Evolutionary conservation across 2,888 invertebrate genomes (phyloP), one percentile per base, ranked within the genome.

Genomic region (Rambutsinella grinnellia): DNA sequence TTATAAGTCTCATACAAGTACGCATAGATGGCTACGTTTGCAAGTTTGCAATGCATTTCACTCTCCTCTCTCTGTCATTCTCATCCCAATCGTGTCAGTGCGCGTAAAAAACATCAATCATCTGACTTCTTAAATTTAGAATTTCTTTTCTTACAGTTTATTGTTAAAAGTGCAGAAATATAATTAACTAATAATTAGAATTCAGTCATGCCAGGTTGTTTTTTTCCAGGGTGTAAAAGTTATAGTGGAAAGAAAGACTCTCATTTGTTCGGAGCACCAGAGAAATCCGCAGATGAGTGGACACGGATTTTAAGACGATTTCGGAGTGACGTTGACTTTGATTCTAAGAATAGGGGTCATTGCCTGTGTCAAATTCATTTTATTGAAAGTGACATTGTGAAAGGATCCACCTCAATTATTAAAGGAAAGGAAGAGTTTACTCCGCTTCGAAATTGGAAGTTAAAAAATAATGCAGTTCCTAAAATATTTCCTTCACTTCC

Each of bases 151-250:
- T n/a, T n/a, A n/a, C n/a, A n/a, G n/a, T n/a, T n/a, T n/a, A n/a
- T n/a, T n/a, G n/a, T n/a, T n/a, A n/a, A n/a, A n/a, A n/a, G n/a
- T n/a, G n/a, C n/a, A n/a, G n/a, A n/a, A n/a, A n/a, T n/a, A n/a
- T n/a, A n/a, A n/a, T n/a, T n/a, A n/a, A n/a, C n/a, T n/a, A n/a
- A n/a, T n/a, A n/a, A n/a, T n/a, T n/a, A n/a, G n/a, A n/a, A n/a
- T n/a, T n/a, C n/a, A n/a, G n/a, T n/a, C n/a, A 69, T 69, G 69
- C 47, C 28, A 8, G 2, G 24, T 2, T 61, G 69, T 13, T 69
- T 69, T 26, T 53, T 19, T n/a, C 69, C 69, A 17, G 44, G 51
- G 2, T 69, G 69, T 26, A 54, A 47, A 26, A 47, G 51, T 24
- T 26, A 69, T 15, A 26, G 61, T 13, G 61, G 53, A 0, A 61